phyloP scores from a whole-genome alignment of 37 sponge, comb jelly and placozoan genomes.

The Diacarnus erythraeanus region DNA sequence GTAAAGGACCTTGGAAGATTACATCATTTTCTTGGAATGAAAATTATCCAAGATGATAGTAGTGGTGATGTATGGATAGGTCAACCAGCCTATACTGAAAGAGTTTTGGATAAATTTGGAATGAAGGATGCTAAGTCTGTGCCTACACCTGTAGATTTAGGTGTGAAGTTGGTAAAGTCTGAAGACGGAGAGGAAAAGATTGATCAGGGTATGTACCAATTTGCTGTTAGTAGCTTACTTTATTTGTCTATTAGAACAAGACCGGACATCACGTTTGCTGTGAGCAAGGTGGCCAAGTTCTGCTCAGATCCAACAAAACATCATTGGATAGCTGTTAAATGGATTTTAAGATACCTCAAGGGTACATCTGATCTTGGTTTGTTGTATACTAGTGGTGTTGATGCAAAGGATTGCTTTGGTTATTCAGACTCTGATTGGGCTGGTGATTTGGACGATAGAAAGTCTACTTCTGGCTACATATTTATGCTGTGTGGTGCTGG shows the following conservation, averaged over 20 bases:
- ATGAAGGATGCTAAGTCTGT: slow-evolving; percentile 25
- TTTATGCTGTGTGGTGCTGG: no score
- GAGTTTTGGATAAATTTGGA: no score
- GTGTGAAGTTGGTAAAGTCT: slow-evolving; percentile 19
- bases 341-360: slow-evolving; percentile 41
- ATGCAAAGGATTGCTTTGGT: not conserved
- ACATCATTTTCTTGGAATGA: no score
- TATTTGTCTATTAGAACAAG: slow-evolving; percentile 34
- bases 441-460: no score
- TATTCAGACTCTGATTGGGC: not conserved
- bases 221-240: slow-evolving; percentile 28
- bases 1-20: no score
- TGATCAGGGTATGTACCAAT: slow-evolving; percentile 16
- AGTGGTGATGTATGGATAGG: slow-evolving; percentile 3
- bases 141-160: slow-evolving; percentile 14
- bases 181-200: not conserved
- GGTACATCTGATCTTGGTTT: slow-evolving; percentile 7
- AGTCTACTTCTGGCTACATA: no score
- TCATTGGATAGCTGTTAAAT: no score
- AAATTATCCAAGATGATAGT: slow-evolving; percentile 25
- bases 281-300: no score
- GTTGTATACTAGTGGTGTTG: not conserved
- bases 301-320: no score
- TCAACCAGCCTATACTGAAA: no score
- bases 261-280: slow-evolving; percentile 27